These are phyloP conservation scores for Leptinotarsa texana DNA, from an alignment of 1,140 invertebrate species.

Conservation along the genomic window DNA sequence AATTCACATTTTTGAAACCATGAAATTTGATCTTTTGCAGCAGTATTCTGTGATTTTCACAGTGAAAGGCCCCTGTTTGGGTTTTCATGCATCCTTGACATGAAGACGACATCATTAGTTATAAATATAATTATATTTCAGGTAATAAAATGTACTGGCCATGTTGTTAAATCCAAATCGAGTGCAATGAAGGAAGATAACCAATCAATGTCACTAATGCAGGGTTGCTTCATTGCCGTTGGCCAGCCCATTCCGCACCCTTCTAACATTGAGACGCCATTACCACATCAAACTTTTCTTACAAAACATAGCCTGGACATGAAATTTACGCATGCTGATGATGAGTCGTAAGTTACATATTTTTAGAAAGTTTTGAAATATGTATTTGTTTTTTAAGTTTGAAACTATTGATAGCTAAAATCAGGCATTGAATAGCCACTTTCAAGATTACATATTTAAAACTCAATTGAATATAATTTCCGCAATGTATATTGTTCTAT, in stretches of 20 bases:
- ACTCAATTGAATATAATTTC: too few relatives aligned
- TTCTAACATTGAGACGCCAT: conserved; percentile 86
- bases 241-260: conserved; percentile 91
- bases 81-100: conserved; percentile 2
- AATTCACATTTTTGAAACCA: background rate
- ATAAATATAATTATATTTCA: conserved; percentile 53
- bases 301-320: conserved; percentile 91
- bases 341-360: conserved; percentile 72
- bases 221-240: conserved; percentile 72
- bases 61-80: background rate
- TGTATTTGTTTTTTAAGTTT: too few relatives aligned
- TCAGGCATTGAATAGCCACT: too few relatives aligned
- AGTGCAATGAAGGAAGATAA: conserved; percentile 46
- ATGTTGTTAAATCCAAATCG: conserved; percentile 63
- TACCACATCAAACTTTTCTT: conserved; percentile 86
- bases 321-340: conserved; percentile 93
- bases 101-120: background rate
- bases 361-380: too few relatives aligned
- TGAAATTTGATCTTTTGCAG: background rate
- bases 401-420: too few relatives aligned
- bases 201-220: conserved; percentile 44
- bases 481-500: too few relatives aligned
- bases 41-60: background rate
- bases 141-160: conserved; percentile 88
- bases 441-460: too few relatives aligned